Conservation (phyloP, 2,797 vertebrate species). For the Melanotaenia boesemani region DNA sequence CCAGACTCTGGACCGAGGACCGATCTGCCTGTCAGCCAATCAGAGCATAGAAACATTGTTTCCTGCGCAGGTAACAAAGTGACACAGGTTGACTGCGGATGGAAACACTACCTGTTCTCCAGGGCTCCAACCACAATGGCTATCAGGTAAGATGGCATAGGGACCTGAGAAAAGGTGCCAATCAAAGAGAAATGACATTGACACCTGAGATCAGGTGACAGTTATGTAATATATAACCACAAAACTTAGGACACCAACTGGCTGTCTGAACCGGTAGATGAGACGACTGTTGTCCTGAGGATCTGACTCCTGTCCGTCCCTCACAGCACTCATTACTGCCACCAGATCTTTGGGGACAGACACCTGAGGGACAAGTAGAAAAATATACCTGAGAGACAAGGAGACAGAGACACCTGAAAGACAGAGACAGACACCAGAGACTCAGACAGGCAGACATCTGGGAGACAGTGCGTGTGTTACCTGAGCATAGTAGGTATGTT, state of each 20-base stretch:
- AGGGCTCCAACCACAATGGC: constrained; percentile 93
- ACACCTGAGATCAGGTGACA: neutral
- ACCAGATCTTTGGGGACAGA: constrained; percentile 93
- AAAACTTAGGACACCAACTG: constrained; percentile 40
- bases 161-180: constrained; percentile 81
- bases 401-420: constrained; percentile 1
- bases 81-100: neutral
- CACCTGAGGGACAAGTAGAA: constrained; percentile 77
- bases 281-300: constrained; percentile 83
- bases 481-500: constrained; percentile 94
- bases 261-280: constrained; percentile 90
- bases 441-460: neutral
- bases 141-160: constrained; percentile 94
- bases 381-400: constrained; percentile 49
- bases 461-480: constrained; percentile 69
- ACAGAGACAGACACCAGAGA: neutral
- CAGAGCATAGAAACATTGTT: constrained; percentile 26
- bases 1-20: constrained; percentile 94
- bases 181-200: neutral
- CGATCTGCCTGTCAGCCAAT: constrained; percentile 87
- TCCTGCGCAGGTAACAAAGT: constrained; percentile 1
- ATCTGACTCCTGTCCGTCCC: constrained; percentile 88
- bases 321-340: constrained; percentile 92
- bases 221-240: neutral
- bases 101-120: constrained; percentile 89